Conservation (phyloP, 2,113 vertebrate species). For the Sakesphorus luctuosus region DNA sequence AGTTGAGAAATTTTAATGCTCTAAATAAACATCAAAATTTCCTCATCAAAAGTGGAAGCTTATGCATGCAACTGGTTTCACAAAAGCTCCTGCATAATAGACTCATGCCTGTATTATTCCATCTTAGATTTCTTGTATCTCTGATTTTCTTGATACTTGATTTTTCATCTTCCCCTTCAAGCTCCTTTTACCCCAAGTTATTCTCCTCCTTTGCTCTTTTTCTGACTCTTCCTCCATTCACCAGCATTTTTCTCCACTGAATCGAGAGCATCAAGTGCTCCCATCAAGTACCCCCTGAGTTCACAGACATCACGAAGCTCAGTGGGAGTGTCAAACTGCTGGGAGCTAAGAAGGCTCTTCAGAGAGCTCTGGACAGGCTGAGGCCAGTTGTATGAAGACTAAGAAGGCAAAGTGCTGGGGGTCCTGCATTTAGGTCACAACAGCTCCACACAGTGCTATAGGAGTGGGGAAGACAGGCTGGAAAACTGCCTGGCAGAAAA, state of each 20-base stretch:
- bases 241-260: fast-evolving
- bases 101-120: not conserved
- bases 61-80: not conserved
- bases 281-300: not conserved
- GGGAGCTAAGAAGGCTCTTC: too few relatives aligned
- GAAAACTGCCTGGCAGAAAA: not conserved
- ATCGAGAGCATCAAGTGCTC: too few relatives aligned
- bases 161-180: not conserved
- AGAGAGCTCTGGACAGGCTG: not conserved
- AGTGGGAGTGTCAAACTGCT: too few relatives aligned
- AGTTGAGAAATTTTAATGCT: not conserved
- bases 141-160: not conserved
- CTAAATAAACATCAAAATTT: not conserved
- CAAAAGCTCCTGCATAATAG: not conserved
- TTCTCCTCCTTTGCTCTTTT: not conserved
- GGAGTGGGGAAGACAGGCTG: not conserved
- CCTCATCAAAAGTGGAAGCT: not conserved
- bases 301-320: not conserved
- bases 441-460: not conserved
- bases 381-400: not conserved
- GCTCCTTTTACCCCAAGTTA: not conserved
- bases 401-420: not conserved
- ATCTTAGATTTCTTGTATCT: not conserved
- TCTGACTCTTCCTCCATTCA: not conserved
- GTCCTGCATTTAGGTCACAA: not conserved